Evolutionary conservation across 1,140 invertebrate genomes (phyloP).

Genomic region (Apocrypta bakeri): DNA sequence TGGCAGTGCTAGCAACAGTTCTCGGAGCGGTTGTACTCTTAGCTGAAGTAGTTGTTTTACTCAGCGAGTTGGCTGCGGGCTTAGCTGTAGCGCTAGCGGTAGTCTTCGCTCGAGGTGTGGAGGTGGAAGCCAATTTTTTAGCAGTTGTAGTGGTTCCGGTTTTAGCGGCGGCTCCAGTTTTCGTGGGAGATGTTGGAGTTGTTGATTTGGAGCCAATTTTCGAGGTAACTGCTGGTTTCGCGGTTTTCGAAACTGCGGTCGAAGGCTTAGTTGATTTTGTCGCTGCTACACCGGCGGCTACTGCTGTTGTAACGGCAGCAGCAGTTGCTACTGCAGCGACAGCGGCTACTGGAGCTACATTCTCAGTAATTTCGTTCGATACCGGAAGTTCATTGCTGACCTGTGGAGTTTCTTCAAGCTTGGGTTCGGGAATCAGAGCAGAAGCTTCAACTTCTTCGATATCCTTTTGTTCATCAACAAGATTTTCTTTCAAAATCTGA

Average conservation of each 20-base stretch:
- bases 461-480: conserved; percentile 53
- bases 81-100: conserved; percentile 37
- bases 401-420: neutral
- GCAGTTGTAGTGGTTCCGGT: conserved; percentile 56
- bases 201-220: conserved; percentile 61
- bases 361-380: conserved; percentile 8
- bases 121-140: conserved; percentile 58
- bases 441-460: conserved; percentile 43
- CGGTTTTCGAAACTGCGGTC: conserved; percentile 60
- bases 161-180: conserved; percentile 53
- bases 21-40: conserved; percentile 54
- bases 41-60: conserved; percentile 50
- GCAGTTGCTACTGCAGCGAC: conserved; percentile 61
- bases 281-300: conserved; percentile 54
- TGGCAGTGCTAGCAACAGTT: conserved; percentile 46
- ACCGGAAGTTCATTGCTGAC: conserved; percentile 23
- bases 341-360: conserved; percentile 44
- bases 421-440: neutral
- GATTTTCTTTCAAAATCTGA: conserved; percentile 49
- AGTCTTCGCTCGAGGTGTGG: conserved; percentile 50
- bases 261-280: conserved; percentile 51
- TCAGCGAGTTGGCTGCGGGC: conserved; percentile 52
- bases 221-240: conserved; percentile 55
- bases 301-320: conserved; percentile 56
- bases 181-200: conserved; percentile 65